Conservation (phyloP, 2,113 vertebrate species). For the Bostrychus sinensis region DNA sequence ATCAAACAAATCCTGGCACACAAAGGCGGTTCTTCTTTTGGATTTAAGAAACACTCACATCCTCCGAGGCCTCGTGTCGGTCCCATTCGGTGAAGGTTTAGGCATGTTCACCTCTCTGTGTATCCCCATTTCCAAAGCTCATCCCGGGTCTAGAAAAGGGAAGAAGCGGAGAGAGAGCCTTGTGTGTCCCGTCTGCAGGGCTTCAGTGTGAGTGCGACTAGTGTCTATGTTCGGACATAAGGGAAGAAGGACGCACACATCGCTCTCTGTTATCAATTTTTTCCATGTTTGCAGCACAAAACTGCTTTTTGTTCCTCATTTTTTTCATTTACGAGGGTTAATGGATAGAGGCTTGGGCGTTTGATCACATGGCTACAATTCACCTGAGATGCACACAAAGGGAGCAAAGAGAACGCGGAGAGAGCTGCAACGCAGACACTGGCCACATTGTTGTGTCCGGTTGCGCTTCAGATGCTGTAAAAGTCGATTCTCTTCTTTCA, state of each 20-base stretch:
- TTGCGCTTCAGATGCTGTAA: constrained; percentile 43
- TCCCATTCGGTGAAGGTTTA: not conserved
- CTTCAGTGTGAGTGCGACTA: constrained; percentile 67
- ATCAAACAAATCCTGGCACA: not conserved
- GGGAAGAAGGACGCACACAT: constrained; percentile 76
- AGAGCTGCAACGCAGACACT: constrained; percentile 73
- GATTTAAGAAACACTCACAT: constrained; percentile 51
- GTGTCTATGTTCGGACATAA: constrained; percentile 71
- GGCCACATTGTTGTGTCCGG: constrained; percentile 75
- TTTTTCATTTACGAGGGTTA: constrained; percentile 84
- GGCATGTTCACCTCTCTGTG: not conserved
- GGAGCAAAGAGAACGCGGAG: constrained; percentile 78
- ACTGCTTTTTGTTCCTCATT: constrained; percentile 85
- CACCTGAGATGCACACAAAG: constrained; percentile 86
- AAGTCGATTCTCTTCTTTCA: constrained; percentile 49
- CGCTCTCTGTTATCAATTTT: constrained; percentile 82
- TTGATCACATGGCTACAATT: constrained; percentile 86
- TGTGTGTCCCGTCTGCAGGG: constrained; percentile 60
- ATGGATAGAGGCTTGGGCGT: constrained; percentile 82
- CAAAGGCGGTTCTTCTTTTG: not conserved
- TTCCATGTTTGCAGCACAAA: constrained; percentile 80
- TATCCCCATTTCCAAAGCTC: constrained; percentile 38
- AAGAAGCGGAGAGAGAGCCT: constrained; percentile 46
- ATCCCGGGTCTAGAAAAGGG: constrained; percentile 30
- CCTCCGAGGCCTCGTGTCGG: constrained; percentile 53